Base-by-base conservation (phyloP, 2,113 vertebrate species). In the Emberiza fucata region DNA sequence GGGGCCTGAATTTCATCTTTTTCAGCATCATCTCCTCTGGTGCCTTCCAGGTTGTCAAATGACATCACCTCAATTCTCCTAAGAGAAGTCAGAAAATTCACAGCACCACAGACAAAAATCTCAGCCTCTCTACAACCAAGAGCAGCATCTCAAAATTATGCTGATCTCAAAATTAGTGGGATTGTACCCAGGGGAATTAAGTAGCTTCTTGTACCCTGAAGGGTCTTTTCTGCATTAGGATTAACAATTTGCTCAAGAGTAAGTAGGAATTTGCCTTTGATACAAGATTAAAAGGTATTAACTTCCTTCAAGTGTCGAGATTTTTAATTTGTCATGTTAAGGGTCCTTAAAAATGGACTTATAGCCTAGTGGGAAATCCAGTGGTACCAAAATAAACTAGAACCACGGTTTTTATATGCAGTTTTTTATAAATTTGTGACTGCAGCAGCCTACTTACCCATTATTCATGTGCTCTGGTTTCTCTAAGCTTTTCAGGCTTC, bases 1-100 rank as follows among this genome's bases (percentile, higher is more conserved):
- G 14, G 4, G 2, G 5, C 37, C 56, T 64, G 51, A 20, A 29
- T 24, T 17, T 14, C 1, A 0, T 79, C 37, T 40, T 61, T 75
- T 65, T 35, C 57, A 69, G 17, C 48, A 21, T 48, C 73, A 10
- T 21, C 24, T 37, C 31, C 57, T 12, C 17, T 61, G 39, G 17
- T 44, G n/a, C n/a, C 13, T 48, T 37, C 33, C 65, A 13, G 3
- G 23, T 57, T 79, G 78, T 47, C 83, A 69, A 95, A 61, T 0
- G 11, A 15, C 9, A 33, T 53, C 9, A 7, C 6, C 69, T 92
- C 73, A 1, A 22, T 76, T 76, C 17, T 69, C 59, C 96, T 97
- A 50, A 61, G 45, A 44, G 57, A 75, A 42, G 53, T 57, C 63
- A 90, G 48, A 87, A 37, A 86, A 44, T 35, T 76, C 24, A 0